phyloP scores from a whole-genome alignment of 2,888 invertebrate genomes.

The Actias luna region DNA sequence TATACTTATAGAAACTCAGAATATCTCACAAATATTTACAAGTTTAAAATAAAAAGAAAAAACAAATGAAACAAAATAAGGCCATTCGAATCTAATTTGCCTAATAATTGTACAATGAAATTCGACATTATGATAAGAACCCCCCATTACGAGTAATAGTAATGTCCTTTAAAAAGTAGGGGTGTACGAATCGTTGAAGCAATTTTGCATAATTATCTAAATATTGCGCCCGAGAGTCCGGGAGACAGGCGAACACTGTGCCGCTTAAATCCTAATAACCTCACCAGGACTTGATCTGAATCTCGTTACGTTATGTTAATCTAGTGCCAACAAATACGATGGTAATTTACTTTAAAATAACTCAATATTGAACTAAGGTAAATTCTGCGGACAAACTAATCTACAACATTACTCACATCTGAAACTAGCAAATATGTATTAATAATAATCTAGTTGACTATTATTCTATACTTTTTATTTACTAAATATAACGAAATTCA shows the following conservation, averaged over 20 bases:
- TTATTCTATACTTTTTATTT: not conserved
- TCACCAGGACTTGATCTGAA: conserved; percentile 69
- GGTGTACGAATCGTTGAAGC: conserved; percentile 75
- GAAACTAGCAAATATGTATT: not conserved
- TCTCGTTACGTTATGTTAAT: conserved; percentile 71
- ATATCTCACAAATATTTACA: no score
- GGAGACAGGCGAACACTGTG: conserved; percentile 60
- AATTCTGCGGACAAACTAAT: not conserved
- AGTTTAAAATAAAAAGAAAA: not conserved
- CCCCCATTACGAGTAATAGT: conserved; percentile 77
- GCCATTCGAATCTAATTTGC: conserved; percentile 54
- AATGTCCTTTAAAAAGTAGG: conserved; percentile 75
- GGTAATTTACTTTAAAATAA: conserved; percentile 38
- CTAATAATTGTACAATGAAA: conserved; percentile 72
- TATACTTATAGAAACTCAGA: no score
- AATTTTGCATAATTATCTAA: conserved; percentile 80
- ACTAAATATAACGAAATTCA: not conserved
- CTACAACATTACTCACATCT: not conserved
- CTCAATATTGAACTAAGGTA: not conserved
- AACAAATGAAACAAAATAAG: conserved; percentile 35
- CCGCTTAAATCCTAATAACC: conserved; percentile 78
- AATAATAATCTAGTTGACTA: not conserved
- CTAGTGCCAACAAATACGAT: conserved; percentile 64
- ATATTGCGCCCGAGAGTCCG: conserved; percentile 45
- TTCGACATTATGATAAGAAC: conserved; percentile 77